Evolutionary conservation across 2,113 vertebrate genomes (phyloP), one percentile per base, ranked within the genome.

Genomic region (Panthera leo): DNA sequence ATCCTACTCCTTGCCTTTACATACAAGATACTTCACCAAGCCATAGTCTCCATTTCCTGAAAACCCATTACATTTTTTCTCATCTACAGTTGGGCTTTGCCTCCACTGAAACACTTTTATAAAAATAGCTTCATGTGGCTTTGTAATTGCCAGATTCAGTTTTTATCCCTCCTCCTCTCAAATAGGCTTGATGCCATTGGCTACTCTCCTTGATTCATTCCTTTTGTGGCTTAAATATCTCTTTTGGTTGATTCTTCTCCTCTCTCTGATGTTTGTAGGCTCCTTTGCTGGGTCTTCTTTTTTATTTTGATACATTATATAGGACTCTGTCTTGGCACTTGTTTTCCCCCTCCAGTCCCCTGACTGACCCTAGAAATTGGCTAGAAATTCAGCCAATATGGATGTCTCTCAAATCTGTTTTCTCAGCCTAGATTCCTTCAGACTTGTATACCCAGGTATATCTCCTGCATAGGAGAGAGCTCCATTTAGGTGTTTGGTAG

Each of bases 261-360:
- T 70, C 34, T 55, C 36, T 83, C 27, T 53, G 15, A 27, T 4
- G 14, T 53, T 36, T 86, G n/a, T 53, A 42, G 55, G 9, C 9
- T n/a, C 9, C 42, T 85, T 51, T 36, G 31, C 3, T 23, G 16
- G 11, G 3, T 51, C 29, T 61, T 70, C 9, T 11, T 85, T 80
- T 85, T 39, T 34, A 76, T 80, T 87, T 51, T 48, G 4, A 39
- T 92, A 45, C 0, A 36, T 89, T 29, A 23, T 29, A 5, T 27
- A 75, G 14, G 53, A 21, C 12, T 19, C 13, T 86, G 12, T 63
- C 16, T 53, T 75, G 2, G 13, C 16, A 15, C 51, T 89, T 51
- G 67, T 31, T 27, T 65, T 3, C 19, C 13, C 2, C 36, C 0
- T 16, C 11, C 12, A 7, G 2, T 85, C 12, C 63, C 19, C 0